Conservation (phyloP, 2,113 vertebrate species). For the Apteryx owenii region DNA sequence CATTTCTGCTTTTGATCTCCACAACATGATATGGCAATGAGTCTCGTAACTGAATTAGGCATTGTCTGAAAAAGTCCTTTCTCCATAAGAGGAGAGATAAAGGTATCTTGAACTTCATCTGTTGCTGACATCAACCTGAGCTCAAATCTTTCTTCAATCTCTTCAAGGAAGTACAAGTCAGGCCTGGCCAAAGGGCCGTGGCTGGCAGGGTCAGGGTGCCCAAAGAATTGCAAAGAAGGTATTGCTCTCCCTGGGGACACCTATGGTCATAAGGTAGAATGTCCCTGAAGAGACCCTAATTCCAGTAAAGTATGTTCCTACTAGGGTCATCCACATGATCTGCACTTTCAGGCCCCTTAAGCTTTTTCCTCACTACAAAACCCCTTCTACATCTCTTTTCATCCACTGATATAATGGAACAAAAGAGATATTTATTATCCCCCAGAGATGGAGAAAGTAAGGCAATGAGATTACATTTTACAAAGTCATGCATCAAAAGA, state of each 20-base stretch:
- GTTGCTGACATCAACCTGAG: neutral
- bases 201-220: fast-evolving
- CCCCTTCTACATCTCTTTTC: neutral
- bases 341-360: neutral
- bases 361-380: neutral
- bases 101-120: constrained; percentile 16
- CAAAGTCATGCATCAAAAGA: neutral
- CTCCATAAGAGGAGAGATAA: neutral
- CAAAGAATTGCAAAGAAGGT: neutral
- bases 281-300: neutral
- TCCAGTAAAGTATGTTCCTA: neutral
- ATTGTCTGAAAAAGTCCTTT: neutral
- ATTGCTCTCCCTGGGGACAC: neutral
- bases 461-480: neutral
- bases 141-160: neutral
- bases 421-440: neutral
- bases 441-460: neutral
- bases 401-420: neutral
- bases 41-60: neutral
- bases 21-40: neutral
- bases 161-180: neutral
- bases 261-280: neutral
- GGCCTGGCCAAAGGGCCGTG: neutral
- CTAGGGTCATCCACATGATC: neutral
- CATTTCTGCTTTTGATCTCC: neutral